Base-by-base conservation (phyloP, 2,888 invertebrate species). In the Megastigmus dorsalis region DNA sequence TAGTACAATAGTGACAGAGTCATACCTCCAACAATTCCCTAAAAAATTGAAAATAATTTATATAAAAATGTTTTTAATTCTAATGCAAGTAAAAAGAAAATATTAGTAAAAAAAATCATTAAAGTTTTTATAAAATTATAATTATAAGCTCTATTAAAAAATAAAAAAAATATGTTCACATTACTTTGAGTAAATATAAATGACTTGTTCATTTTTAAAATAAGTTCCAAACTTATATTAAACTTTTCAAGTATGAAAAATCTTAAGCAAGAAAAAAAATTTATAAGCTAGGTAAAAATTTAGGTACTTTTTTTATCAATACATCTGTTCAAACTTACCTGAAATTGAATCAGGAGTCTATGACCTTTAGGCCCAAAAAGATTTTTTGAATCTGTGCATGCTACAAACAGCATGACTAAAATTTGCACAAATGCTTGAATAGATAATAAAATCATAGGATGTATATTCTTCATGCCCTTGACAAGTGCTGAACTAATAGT, bases 1-100 rank as follows among this genome's bases (percentile, higher is more conserved):
- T 88, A 89, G 80, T 89, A 89, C 41, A 89, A 81, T 23, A 89
- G 79, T 1, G 88, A 88, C 15, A 89, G 79, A 0, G 89, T 89
- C 63, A 88, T 81, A 48, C 89, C 89, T 7, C 89, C 89, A 10
- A 89, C 88, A 28, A 89, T 45, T 26, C 89, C 89, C 88, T 89
- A 78, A 48, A 79, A 81, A 33, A 59, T n/a, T 10, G 15, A 41
- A 48, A 66, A 30, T 43, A 41, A 30, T 65, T 41, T n/a, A n/a
- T n/a, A n/a, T n/a, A n/a, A n/a, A n/a, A n/a, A n/a, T n/a, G n/a
- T n/a, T n/a, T n/a, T n/a, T n/a, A n/a, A n/a, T n/a, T n/a, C n/a
- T n/a, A n/a, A n/a, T n/a, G n/a, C n/a, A n/a, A n/a, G n/a, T n/a
- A n/a, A n/a, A n/a, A n/a, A n/a, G n/a, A n/a, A n/a, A n/a, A n/a